These are phyloP conservation scores for Xanthorhoe designata DNA, from an alignment of 2,888 invertebrate genomes.

Conservation along the genomic window DNA sequence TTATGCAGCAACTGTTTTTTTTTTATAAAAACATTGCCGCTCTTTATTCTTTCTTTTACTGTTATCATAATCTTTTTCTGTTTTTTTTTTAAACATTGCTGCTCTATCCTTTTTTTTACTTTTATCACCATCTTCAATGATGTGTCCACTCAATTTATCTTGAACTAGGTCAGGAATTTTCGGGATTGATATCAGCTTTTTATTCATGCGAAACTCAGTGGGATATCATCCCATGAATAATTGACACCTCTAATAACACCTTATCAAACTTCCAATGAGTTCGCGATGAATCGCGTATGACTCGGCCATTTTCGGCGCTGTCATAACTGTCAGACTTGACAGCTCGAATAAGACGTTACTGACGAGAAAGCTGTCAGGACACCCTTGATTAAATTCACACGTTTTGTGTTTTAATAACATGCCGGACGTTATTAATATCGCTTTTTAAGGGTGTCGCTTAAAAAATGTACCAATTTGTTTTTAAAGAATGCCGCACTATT, in stretches of 20 bases:
- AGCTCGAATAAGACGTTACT: slow-evolving; percentile 71
- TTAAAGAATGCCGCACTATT: slow-evolving; percentile 20
- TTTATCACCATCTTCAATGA: not conserved
- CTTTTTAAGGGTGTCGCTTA: slow-evolving; percentile 36
- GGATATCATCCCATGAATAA: slow-evolving; percentile 54
- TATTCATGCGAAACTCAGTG: slow-evolving; percentile 39
- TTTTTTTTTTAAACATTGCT: too few species aligned
- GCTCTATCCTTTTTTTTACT: not conserved
- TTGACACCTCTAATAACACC: slow-evolving; percentile 74
- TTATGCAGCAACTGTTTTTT: too few species aligned
- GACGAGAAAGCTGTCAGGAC: slow-evolving; percentile 65
- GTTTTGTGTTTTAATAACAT: slow-evolving; percentile 75
- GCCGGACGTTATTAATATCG: slow-evolving; percentile 51
- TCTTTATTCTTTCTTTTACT: too few species aligned
- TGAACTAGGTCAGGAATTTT: not conserved
- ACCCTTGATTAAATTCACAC: slow-evolving; percentile 78
- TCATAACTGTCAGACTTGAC: slow-evolving; percentile 73
- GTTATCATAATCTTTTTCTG: too few species aligned
- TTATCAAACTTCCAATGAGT: slow-evolving; percentile 68
- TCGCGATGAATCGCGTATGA: slow-evolving; percentile 70
- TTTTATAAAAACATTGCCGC: too few species aligned
- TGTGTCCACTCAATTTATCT: not conserved
- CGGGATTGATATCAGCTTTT: not conserved
- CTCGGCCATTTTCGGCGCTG: slow-evolving; percentile 61
- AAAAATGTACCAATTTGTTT: slow-evolving; percentile 32